A percentile compares a stretch with the other conserved stretches of the same genome.
These are phyloP conservation scores for Microctenopoma lineatum DNA, from an alignment of 2,797 vertebrate species.

Conservation along the genomic window DNA sequence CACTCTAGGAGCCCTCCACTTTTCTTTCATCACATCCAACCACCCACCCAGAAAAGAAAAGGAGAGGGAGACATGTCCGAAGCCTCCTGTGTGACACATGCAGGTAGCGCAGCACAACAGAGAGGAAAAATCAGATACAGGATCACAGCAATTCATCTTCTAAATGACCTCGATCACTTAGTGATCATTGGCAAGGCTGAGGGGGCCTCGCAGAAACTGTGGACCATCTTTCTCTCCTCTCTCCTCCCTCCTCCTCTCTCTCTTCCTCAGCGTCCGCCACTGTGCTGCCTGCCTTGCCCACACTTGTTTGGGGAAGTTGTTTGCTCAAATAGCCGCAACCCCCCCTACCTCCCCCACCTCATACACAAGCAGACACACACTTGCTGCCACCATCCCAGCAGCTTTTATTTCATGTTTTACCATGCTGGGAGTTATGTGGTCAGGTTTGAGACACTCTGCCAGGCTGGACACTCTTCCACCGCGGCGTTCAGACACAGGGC, in stretches of 20 bases:
- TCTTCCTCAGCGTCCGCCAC: conserved; percentile 57
- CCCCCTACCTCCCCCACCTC: conserved; percentile 8
- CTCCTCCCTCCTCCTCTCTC: conserved; percentile 2
- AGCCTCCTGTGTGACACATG: conserved; percentile 29
- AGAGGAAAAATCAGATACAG: conserved; percentile 10
- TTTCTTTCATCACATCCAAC: conserved; percentile 60
- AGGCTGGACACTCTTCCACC: conserved; percentile 66
- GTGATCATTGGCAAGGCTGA: conserved; percentile 51
- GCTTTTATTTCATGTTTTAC: conserved; percentile 72
- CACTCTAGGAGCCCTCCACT: conserved; percentile 32
- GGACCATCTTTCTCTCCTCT: conserved; percentile 28
- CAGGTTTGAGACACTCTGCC: conserved; percentile 50
- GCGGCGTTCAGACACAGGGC: conserved; percentile 74
- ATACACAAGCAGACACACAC: conserved; percentile 54
- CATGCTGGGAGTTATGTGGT: conserved; percentile 79
- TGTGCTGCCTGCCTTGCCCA: conserved; percentile 60
- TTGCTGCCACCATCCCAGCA: conserved; percentile 51
- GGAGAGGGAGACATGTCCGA: background rate
- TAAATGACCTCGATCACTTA: conserved; percentile 62
- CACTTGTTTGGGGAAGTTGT: conserved; percentile 75
- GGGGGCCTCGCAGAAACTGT: conserved; percentile 23
- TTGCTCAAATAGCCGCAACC: conserved; percentile 76
- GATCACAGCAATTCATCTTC: conserved; percentile 48
- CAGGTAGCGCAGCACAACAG: conserved; percentile 39
- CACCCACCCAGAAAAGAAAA: conserved; percentile 58